These are phyloP conservation scores for Vollenhovia emeryi DNA, from an alignment of 1,140 invertebrate genomes.

Conservation along the genomic window DNA sequence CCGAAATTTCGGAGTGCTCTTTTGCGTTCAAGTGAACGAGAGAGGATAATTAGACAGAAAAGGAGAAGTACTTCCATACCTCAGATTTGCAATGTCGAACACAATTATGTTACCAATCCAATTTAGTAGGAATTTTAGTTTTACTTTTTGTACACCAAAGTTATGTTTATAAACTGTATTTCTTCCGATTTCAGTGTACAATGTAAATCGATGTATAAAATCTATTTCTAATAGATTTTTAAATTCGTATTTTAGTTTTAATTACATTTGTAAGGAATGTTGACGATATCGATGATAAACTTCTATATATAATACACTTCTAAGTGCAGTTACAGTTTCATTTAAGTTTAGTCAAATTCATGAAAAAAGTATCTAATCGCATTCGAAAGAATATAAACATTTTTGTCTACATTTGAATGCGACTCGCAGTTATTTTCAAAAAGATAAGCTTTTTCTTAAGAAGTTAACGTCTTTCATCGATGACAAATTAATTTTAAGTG, in stretches of 20 bases:
- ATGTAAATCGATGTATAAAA: background rate
- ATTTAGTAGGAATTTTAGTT: constrained; percentile 8
- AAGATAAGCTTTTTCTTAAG: background rate
- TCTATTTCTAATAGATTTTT: background rate
- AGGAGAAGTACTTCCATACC: no score
- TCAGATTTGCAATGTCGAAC: no score
- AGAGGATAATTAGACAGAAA: no score
- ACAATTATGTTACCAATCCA: no score
- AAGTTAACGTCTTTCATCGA: background rate
- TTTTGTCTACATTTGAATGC: background rate
- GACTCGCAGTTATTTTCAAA: background rate
- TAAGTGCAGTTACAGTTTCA: background rate
- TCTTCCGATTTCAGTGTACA: background rate
- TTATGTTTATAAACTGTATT: background rate
- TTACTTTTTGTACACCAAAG: background rate
- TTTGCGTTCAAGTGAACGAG: background rate
- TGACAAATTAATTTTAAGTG: no score
- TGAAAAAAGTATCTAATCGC: background rate
- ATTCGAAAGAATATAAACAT: background rate
- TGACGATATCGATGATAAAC: background rate
- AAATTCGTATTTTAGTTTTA: background rate
- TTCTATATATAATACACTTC: background rate
- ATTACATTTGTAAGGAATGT: background rate
- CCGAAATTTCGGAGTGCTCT: no score
- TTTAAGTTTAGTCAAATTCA: background rate